These are phyloP conservation scores for Allacma fusca DNA, from an alignment of 2,888 invertebrate species.

Conservation along the genomic window DNA sequence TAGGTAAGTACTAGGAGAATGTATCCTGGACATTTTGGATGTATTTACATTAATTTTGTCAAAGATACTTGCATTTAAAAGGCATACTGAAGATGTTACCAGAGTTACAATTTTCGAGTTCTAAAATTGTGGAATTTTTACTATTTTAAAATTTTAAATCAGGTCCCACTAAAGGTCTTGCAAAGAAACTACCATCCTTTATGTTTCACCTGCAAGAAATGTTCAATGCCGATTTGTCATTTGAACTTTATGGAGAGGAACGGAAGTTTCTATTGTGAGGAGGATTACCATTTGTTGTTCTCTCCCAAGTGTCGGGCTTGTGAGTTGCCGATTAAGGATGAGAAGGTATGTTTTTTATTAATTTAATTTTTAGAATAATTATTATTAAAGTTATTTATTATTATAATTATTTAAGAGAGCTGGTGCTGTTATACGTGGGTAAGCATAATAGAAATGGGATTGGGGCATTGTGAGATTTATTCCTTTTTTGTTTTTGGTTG, in stretches of 20 bases:
- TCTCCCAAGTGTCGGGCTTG: conserved; percentile 58
- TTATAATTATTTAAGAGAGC: too few relatives aligned
- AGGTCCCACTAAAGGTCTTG: conserved; percentile 53
- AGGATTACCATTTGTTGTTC: conserved; percentile 54
- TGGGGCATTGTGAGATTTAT: not conserved
- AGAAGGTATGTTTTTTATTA: too few relatives aligned
- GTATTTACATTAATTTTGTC: too few relatives aligned
- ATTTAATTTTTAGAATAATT: not conserved
- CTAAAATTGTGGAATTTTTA: not conserved
- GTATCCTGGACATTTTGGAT: too few relatives aligned
- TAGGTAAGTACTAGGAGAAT: too few relatives aligned
- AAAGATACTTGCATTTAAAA: too few relatives aligned
- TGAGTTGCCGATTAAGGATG: conserved; percentile 53
- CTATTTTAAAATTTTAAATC: not conserved
- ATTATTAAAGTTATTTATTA: too few relatives aligned
- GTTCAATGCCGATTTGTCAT: conserved; percentile 56
- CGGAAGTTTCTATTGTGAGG: conserved; percentile 55
- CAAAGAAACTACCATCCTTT: conserved; percentile 55
- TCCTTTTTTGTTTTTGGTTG: not conserved
- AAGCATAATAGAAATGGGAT: too few relatives aligned
- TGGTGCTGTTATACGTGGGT: too few relatives aligned
- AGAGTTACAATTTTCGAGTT: not conserved
- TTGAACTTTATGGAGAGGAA: conserved; percentile 54
- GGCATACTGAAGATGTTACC: too few relatives aligned
- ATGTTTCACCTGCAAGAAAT: conserved; percentile 60